Evolutionary conservation across 2,888 invertebrate genomes (phyloP), one percentile per base, ranked within the genome.

Genomic region (Ophion costatus): DNA sequence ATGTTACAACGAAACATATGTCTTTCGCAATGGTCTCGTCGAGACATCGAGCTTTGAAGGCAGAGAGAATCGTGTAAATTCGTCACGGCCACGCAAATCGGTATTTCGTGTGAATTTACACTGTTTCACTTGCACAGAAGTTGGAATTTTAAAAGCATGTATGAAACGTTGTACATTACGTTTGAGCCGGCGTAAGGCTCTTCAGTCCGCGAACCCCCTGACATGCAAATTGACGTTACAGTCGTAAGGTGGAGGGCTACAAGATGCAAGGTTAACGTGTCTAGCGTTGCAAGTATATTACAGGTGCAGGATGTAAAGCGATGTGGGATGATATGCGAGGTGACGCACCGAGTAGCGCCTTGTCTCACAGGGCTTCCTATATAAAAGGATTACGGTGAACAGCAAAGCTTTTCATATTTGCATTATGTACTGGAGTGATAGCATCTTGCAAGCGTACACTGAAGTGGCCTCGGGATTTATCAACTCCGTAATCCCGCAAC

Each of bases 281-380:
- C 56, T 33, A 66, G 77, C 42, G 64, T 66, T 42, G 61, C 33
- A 33, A 57, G 64, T 56, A 57, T 56, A 66, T 57, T 66, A 76
- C 2, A 22, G 61, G 10, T 70, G 75, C 9, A 51, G 29, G 61
- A 59, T 77, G 74, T 20, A 73, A 56, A 11, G 24, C 57, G 67
- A 42, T 59, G 42, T 79, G 56, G 22, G 14, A 45, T 56, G 29
- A 80, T 67, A 70, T 61, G 76, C 80, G 76, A 75, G 84, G 71
- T 83, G 75, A 87, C 74, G 82, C 83, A 82, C 83, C 80, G 79
- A 86, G 75, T 85, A 81, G 63, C 71, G 67, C 76, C 76, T 77
- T 78, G 73, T 80, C 82, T 80, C 78, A 66, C 78, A 84, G 78
- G 87, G 87, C 87, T 87, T 87, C 87, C 80, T 82, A 74, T 77